phyloP scores from a whole-genome alignment of 2,797 vertebrate genomes.

The Chrosomus eos region DNA sequence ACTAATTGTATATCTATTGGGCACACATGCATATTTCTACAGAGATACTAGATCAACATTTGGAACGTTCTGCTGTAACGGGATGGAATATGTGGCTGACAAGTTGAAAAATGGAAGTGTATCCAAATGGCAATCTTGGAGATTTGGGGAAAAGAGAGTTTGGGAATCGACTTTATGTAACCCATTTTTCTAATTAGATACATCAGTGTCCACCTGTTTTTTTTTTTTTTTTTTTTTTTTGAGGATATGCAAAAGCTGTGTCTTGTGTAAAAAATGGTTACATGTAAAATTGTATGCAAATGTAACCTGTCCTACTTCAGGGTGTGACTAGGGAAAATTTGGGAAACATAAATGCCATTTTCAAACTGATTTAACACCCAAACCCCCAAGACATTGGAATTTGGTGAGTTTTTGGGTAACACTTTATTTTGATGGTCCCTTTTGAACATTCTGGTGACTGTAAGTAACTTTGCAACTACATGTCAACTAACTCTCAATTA shows the following conservation, averaged over 20 bases:
- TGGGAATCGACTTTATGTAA: not conserved
- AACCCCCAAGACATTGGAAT: not conserved
- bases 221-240: not conserved
- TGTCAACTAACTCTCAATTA: too few species aligned
- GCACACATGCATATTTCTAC: slow-evolving; percentile 30
- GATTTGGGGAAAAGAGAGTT: slow-evolving; percentile 4
- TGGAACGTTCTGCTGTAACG: not conserved
- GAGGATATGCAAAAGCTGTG: not conserved
- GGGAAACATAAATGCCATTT: not conserved
- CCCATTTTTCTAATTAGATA: not conserved
- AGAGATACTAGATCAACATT: slow-evolving; percentile 38
- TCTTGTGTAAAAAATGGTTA: not conserved
- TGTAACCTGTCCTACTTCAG: not conserved
- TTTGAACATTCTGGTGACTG: too few species aligned
- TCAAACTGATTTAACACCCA: not conserved
- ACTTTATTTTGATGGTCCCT: too few species aligned
- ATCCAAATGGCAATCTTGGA: not conserved
- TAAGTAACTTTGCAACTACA: too few species aligned
- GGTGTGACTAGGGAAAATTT: slow-evolving; percentile 2
- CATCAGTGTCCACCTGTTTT: not conserved
- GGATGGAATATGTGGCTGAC: slow-evolving; percentile 42
- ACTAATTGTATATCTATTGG: slow-evolving; percentile 39
- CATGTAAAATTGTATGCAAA: not conserved
- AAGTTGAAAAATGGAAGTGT: slow-evolving; percentile 36
- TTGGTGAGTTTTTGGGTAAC: not conserved